Evolutionary conservation across 2,797 vertebrate species (phyloP).

Genomic region (Pitangus sulphuratus): DNA sequence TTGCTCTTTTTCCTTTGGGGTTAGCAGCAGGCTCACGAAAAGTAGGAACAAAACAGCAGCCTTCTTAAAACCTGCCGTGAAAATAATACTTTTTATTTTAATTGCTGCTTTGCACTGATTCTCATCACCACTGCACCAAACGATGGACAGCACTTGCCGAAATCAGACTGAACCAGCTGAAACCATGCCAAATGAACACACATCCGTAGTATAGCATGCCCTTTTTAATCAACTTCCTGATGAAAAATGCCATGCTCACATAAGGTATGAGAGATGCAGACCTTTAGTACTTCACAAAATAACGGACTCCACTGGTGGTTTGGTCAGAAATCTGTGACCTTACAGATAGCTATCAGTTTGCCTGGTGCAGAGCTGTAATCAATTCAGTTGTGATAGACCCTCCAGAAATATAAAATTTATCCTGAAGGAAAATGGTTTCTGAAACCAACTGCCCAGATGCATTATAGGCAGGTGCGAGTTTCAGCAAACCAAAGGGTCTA

Average conservation of each 20-base stretch:
- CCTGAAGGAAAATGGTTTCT: conserved; percentile 70
- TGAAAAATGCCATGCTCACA: conserved; percentile 69
- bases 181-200: conserved; percentile 21
- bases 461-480: conserved; percentile 73
- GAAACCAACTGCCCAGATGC: conserved; percentile 72
- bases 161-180: conserved; percentile 43
- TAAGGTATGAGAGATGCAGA: conserved; percentile 25
- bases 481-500: conserved; percentile 68
- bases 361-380: conserved; percentile 64
- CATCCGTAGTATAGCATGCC: conserved; percentile 4
- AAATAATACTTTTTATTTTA: neutral
- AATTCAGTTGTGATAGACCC: conserved; percentile 62
- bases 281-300: conserved; percentile 41
- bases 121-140: neutral
- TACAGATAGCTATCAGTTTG: conserved; percentile 68
- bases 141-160: neutral
- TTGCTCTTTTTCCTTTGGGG: neutral
- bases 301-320: neutral
- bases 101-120: neutral
- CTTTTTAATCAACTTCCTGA: conserved; percentile 70
- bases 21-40: neutral
- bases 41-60: neutral
- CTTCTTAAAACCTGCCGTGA: neutral
- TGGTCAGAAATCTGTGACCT: conserved; percentile 44
- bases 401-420: conserved; percentile 69